A percentile compares a stretch with the other conserved stretches of the same genome.
These are phyloP conservation scores for Euclidia mi DNA, from an alignment of 2,888 invertebrate species.

Conservation along the genomic window DNA sequence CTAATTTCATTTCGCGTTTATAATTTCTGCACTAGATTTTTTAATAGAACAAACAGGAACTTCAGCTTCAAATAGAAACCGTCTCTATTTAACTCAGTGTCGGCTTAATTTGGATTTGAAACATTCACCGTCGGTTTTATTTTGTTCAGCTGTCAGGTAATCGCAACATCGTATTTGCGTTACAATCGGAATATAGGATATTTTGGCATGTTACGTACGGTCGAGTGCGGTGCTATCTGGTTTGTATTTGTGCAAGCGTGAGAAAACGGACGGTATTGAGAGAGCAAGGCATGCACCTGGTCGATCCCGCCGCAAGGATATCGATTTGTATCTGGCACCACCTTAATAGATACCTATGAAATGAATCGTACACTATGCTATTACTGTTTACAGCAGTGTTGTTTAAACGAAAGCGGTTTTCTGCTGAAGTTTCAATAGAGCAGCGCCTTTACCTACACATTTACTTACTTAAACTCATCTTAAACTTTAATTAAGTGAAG, in stretches of 20 bases:
- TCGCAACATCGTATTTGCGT: conserved; percentile 14
- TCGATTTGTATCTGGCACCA: conserved; percentile 58
- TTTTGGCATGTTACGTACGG: conserved; percentile 24
- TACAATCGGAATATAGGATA: conserved; percentile 26
- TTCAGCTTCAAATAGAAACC: not conserved
- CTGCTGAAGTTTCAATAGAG: not conserved
- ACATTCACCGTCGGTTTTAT: conserved; percentile 18
- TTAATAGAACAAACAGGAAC: not conserved
- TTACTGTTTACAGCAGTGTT: conserved; percentile 6
- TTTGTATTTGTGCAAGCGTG: conserved; percentile 61
- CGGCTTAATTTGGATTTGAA: conserved; percentile 14
- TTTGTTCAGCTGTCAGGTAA: conserved; percentile 17
- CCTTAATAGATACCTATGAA: conserved; percentile 63
- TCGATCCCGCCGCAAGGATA: conserved; percentile 49
- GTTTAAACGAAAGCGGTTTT: conserved; percentile 29
- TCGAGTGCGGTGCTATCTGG: conserved; percentile 26
- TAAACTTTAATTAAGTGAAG: no score
- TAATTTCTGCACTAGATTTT: no score
- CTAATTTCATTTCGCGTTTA: no score
- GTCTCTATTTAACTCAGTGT: conserved; percentile 15
- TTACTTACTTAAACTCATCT: no score
- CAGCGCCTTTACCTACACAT: no score
- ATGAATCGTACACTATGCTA: conserved; percentile 40
- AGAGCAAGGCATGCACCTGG: conserved; percentile 59
- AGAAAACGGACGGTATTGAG: conserved; percentile 52